These are phyloP conservation scores for Aproaerema taeniolella DNA, from an alignment of 2,888 invertebrate species.

Conservation along the genomic window DNA sequence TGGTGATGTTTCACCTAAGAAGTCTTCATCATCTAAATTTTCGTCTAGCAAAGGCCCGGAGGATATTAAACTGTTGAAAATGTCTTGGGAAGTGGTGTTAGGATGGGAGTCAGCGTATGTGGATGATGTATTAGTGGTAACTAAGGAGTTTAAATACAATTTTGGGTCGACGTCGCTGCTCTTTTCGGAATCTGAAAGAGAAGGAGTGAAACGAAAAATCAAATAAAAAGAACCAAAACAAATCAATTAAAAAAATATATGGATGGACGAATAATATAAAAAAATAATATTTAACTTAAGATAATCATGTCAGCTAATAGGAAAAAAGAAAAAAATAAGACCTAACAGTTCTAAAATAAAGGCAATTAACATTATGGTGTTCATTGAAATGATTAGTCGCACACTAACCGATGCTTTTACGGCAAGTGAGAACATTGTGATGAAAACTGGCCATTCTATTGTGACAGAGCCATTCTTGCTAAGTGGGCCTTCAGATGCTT, in stretches of 20 bases:
- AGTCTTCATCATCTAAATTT: slow-evolving; percentile 36
- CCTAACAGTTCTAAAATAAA: too few species aligned
- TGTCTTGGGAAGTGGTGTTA: slow-evolving; percentile 36
- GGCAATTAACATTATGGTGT: background rate
- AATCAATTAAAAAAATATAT: slow-evolving; percentile 4
- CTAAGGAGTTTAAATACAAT: slow-evolving; percentile 1
- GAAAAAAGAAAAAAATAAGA: slow-evolving; percentile 15
- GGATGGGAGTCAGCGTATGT: slow-evolving; percentile 3
- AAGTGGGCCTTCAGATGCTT: too few species aligned
- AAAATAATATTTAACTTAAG: slow-evolving; percentile 6
- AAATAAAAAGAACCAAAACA: slow-evolving; percentile 19
- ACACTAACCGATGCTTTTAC: too few species aligned
- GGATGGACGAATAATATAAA: slow-evolving; percentile 4
- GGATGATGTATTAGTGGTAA: slow-evolving; percentile 2
- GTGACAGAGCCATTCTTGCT: too few species aligned
- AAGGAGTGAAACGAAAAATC: slow-evolving; percentile 14
- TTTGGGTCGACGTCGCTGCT: background rate
- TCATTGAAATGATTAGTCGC: background rate
- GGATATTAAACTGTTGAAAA: slow-evolving; percentile 54
- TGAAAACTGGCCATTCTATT: too few species aligned
- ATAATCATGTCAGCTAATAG: slow-evolving; percentile 2
- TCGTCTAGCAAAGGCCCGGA: slow-evolving; percentile 21
- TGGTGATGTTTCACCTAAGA: slow-evolving; percentile 62
- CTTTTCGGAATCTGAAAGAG: slow-evolving; percentile 4
- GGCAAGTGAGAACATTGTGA: too few species aligned